A percentile compares a stretch with the other conserved stretches of the same genome.
Conservation (phyloP, 2,797 vertebrate genomes). For the Eurystomus glaucurus region DNA sequence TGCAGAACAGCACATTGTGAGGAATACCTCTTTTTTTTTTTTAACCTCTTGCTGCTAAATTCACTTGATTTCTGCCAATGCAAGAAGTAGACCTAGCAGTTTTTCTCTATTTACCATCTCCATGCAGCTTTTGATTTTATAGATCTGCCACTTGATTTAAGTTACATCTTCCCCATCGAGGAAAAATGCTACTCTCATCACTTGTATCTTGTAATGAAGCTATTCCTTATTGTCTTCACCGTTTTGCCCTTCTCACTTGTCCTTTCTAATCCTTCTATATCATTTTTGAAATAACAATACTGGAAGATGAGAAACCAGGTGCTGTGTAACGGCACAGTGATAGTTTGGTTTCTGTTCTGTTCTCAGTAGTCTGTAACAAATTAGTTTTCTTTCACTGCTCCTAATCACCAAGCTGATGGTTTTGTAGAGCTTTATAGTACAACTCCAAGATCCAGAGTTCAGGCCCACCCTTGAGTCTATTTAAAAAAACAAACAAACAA, state of each 20-base stretch:
- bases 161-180: background rate
- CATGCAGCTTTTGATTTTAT: background rate
- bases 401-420: background rate
- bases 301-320: background rate
- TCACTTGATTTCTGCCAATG: background rate
- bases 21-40: background rate
- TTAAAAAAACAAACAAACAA: background rate
- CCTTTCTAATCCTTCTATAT: background rate
- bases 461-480: background rate
- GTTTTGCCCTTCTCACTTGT: conserved; percentile 1
- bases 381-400: background rate
- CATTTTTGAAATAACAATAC: background rate
- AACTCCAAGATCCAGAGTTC: background rate
- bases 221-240: background rate
- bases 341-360: conserved; percentile 8
- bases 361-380: background rate
- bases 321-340: background rate
- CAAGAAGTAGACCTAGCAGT: background rate
- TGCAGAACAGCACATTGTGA: background rate
- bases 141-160: background rate
- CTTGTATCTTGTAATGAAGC: background rate
- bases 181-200: background rate
- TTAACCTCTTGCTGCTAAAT: background rate
- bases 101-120: background rate
- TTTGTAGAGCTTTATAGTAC: background rate